phyloP scores from a whole-genome alignment of 2,113 vertebrate species.

The Ailurus styani region DNA sequence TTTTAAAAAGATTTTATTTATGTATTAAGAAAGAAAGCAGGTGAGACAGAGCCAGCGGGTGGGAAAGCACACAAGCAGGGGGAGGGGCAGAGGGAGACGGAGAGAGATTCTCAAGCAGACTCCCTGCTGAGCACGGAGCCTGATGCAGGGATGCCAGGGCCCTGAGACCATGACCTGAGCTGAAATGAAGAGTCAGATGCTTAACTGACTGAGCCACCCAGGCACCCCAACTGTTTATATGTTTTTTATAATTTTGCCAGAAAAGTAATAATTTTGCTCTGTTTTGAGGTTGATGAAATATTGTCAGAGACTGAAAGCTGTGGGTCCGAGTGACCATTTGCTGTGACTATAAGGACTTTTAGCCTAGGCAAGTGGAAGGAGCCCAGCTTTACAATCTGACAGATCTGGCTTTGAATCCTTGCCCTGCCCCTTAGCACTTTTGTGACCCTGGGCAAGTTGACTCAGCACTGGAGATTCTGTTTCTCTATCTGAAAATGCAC shows the following conservation, averaged over 20 bases:
- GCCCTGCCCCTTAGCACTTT: neutral
- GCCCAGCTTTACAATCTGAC: neutral
- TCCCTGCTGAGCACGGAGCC: neutral
- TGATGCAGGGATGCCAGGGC: neutral
- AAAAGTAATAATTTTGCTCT: neutral
- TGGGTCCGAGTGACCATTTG: neutral
- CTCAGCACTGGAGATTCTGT: neutral
- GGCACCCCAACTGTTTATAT: neutral
- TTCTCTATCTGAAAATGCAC: neutral
- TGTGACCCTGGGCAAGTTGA: neutral
- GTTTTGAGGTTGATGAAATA: neutral
- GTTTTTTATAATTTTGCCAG: neutral
- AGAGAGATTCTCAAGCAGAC: neutral
- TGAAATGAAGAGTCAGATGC: neutral
- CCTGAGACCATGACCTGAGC: neutral
- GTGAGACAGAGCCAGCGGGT: neutral
- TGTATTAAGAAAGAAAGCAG: neutral
- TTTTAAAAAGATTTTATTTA: neutral
- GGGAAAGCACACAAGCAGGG: no score
- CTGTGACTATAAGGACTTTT: neutral
- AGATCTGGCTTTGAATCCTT: neutral
- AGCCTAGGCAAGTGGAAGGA: neutral
- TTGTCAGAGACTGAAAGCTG: neutral
- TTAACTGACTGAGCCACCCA: neutral
- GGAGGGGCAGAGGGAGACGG: no score